Conservation (phyloP, 2,888 invertebrate species). For the Calliphora vomitoria region DNA sequence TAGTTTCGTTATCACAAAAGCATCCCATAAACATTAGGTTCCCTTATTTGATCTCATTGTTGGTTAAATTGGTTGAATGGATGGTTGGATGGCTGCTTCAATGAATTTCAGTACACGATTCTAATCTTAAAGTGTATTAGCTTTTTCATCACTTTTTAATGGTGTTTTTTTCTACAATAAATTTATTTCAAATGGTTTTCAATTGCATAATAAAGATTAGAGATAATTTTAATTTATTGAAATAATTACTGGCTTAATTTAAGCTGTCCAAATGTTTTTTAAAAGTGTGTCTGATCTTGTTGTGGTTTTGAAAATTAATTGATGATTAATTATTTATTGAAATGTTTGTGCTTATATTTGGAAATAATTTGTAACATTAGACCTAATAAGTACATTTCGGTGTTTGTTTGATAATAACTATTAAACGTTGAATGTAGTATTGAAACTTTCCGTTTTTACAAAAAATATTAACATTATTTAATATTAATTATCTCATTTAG, state of each 20-base stretch:
- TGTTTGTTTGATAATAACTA: too few relatives aligned
- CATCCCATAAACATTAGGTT: slow-evolving; percentile 16
- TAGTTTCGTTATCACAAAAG: slow-evolving; percentile 11
- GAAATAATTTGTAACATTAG: too few relatives aligned
- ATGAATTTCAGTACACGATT: slow-evolving; percentile 14
- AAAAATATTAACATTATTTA: too few relatives aligned
- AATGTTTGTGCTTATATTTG: neutral
- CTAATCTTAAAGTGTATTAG: slow-evolving; percentile 8
- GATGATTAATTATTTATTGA: neutral
- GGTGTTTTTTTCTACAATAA: too few relatives aligned
- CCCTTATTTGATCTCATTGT: slow-evolving; percentile 13
- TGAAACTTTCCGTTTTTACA: too few relatives aligned
- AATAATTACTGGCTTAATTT: slow-evolving; percentile 19
- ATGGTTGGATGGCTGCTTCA: neutral
- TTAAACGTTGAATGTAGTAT: too few relatives aligned
- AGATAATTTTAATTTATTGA: slow-evolving; percentile 19
- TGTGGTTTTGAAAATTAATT: neutral
- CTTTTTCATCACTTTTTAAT: neutral
- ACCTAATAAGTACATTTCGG: too few relatives aligned
- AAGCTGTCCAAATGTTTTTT: slow-evolving; percentile 14
- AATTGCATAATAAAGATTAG: slow-evolving; percentile 13
- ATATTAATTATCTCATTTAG: too few relatives aligned
- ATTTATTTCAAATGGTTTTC: neutral
- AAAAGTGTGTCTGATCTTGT: neutral
- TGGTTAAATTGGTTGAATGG: neutral